Evolutionary conservation across 2,113 vertebrate species (phyloP).

Genomic region (Ascaphus truei): DNA sequence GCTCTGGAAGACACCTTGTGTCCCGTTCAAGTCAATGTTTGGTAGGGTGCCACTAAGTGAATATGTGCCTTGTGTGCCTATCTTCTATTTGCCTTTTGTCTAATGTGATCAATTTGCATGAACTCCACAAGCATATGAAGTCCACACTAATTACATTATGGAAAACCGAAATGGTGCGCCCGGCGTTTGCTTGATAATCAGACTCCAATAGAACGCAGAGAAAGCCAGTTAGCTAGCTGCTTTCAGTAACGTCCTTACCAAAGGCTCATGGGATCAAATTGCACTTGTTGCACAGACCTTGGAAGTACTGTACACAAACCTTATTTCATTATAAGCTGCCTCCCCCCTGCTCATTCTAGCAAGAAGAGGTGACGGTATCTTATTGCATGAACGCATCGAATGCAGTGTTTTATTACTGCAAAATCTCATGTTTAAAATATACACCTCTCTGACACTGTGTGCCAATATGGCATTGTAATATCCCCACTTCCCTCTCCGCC

Average conservation of each 20-base stretch:
- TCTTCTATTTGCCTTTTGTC: too few species aligned
- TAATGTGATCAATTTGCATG: too few species aligned
- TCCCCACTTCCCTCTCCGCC: not conserved
- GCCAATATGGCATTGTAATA: not conserved
- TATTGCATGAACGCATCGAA: not conserved
- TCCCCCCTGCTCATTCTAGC: not conserved
- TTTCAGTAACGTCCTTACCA: not conserved
- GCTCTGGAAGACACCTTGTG: too few species aligned
- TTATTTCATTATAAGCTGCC: not conserved
- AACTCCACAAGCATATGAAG: too few species aligned
- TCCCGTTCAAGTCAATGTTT: too few species aligned
- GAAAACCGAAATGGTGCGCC: too few species aligned
- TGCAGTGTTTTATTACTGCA: not conserved
- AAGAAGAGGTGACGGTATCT: not conserved
- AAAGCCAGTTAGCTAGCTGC: not conserved
- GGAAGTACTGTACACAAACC: not conserved
- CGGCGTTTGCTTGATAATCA: too few species aligned
- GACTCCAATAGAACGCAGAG: not conserved
- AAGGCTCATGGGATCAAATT: not conserved
- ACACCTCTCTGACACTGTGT: not conserved
- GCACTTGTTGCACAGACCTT: not conserved
- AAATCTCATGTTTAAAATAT: not conserved
- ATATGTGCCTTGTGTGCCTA: too few species aligned
- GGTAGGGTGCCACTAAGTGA: too few species aligned
- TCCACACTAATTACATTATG: too few species aligned